phyloP scores from a whole-genome alignment of 2,888 invertebrate genomes.

The Drosophila niveifrons region DNA sequence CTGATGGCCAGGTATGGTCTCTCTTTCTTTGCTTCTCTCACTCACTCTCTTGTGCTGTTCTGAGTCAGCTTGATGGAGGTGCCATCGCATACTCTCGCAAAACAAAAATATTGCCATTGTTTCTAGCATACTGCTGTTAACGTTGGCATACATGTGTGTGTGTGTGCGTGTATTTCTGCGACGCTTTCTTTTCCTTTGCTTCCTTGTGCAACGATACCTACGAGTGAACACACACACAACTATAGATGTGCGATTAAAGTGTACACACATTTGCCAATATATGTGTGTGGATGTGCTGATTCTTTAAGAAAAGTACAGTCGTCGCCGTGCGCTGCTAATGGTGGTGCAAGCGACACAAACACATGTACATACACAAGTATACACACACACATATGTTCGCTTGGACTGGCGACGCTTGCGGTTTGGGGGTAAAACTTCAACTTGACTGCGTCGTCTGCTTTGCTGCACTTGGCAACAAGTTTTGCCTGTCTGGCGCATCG shows the following conservation, averaged over 20 bases:
- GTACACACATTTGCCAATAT: constrained; percentile 24
- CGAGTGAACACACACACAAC: constrained; percentile 28
- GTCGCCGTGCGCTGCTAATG: constrained; percentile 68
- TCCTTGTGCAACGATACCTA: constrained; percentile 62
- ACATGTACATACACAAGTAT: not conserved
- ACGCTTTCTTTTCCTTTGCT: constrained; percentile 61
- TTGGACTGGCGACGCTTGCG: constrained; percentile 34
- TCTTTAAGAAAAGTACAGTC: constrained; percentile 71
- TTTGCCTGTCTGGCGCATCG: constrained; percentile 42
- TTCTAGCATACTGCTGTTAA: constrained; percentile 37
- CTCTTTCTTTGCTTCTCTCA: constrained; percentile 18
- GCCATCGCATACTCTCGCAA: constrained; percentile 38
- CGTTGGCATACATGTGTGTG: constrained; percentile 3
- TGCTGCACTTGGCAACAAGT: constrained; percentile 77
- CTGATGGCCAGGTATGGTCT: constrained; percentile 52
- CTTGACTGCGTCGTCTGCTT: constrained; percentile 53
- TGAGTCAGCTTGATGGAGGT: constrained; percentile 52
- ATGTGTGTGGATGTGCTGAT: constrained; percentile 33
- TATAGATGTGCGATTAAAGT: constrained; percentile 40
- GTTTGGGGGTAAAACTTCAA: constrained; percentile 52
- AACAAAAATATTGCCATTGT: constrained; percentile 62
- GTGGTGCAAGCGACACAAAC: constrained; percentile 63
- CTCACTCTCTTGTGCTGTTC: constrained; percentile 16
- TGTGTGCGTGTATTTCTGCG: constrained; percentile 27
- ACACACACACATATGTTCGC: constrained; percentile 19